phyloP scores from a whole-genome alignment of 2,113 vertebrate genomes.

The Xyrauchen texanus region DNA sequence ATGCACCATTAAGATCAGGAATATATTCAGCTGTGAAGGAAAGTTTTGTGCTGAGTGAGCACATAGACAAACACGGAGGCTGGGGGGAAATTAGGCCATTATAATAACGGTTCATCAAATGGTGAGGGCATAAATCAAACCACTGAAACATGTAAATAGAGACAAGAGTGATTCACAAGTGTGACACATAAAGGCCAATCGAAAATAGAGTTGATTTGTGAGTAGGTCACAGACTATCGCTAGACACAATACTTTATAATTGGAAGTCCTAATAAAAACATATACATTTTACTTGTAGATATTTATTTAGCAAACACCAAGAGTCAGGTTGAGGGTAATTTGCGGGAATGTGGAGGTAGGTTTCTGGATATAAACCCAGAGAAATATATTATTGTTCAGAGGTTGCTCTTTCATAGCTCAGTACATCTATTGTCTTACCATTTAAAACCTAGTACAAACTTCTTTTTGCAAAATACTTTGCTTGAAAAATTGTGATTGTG shows the following conservation, averaged over 20 bases:
- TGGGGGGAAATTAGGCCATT: constrained; percentile 14
- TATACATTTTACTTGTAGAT: neutral
- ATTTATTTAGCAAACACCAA: neutral
- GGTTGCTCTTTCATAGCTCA: no score
- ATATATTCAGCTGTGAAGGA: neutral
- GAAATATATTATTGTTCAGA: no score
- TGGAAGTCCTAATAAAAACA: neutral
- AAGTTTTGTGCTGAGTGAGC: constrained; percentile 22
- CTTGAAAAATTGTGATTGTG: no score
- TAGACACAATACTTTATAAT: constrained; percentile 8
- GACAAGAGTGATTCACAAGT: constrained; percentile 20
- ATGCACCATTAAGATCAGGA: neutral
- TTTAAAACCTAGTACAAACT: no score
- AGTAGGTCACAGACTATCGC: neutral
- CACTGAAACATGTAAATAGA: constrained; percentile 42
- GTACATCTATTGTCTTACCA: no score
- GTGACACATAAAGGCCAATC: constrained; percentile 29
- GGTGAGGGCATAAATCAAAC: constrained; percentile 37
- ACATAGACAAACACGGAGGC: constrained; percentile 9
- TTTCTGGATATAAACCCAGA: neutral
- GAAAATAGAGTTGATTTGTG: constrained; percentile 19
- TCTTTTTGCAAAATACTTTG: no score
- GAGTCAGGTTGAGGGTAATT: neutral
- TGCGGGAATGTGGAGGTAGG: neutral
- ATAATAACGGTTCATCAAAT: constrained; percentile 24